Percentiles rank a stretch among this genome's conserved stretches.
Conservation (phyloP, 1,140 invertebrate genomes). For the Procambarus virginalis region DNA sequence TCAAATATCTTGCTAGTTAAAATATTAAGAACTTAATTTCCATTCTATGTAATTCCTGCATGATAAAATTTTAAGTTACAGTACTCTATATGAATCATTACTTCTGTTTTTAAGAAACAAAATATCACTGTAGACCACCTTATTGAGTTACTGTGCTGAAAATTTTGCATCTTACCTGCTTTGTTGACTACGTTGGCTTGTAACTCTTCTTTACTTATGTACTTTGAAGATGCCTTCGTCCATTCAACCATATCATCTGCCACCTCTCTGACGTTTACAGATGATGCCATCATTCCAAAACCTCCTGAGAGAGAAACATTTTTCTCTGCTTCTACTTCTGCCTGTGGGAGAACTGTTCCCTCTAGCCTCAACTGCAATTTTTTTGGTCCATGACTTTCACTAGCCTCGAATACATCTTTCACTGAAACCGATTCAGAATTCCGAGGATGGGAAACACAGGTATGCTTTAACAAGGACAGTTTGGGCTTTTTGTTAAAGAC, state of each 20-base stretch:
- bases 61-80: no score
- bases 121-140: no score
- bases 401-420: conserved; percentile 68
- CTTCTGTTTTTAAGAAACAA: no score
- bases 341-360: conserved; percentile 73
- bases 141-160: no score
- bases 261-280: conserved; percentile 59
- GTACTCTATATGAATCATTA: no score
- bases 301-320: conserved; percentile 46
- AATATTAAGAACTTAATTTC: no score
- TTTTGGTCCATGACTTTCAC: conserved; percentile 51
- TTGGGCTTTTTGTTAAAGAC: conserved; percentile 80
- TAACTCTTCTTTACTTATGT: conserved; percentile 82
- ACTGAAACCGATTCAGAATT: conserved; percentile 71
- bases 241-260: conserved; percentile 71
- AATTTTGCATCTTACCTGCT: conserved; percentile 74
- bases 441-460: conserved; percentile 75
- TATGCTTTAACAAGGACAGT: conserved; percentile 75
- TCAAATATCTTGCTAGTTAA: no score
- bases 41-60: no score
- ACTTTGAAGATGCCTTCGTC: conserved; percentile 72
- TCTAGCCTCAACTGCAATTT: conserved; percentile 72
- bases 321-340: conserved; percentile 72
- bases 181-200: conserved; percentile 81
- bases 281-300: conserved; percentile 54